Conservation (phyloP, 1,140 invertebrate species). For the Neotoxoptera formosana region DNA sequence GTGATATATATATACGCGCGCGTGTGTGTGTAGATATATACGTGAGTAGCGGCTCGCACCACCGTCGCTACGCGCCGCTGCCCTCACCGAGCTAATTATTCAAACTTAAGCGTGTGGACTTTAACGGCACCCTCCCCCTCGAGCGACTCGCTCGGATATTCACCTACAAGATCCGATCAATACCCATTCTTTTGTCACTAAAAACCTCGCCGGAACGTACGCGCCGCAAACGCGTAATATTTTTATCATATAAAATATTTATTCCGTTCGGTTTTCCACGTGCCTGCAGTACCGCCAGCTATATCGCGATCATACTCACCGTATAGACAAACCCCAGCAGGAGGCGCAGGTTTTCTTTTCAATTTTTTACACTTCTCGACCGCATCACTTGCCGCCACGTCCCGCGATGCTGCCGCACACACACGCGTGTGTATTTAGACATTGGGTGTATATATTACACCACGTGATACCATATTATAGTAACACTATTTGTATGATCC, state of each 20-base stretch:
- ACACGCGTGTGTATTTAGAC: too few species aligned
- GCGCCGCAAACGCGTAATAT: background rate
- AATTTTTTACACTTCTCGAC: background rate
- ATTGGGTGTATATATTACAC: too few species aligned
- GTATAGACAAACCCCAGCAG: too few species aligned
- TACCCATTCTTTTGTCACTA: constrained; percentile 55
- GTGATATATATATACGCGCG: background rate
- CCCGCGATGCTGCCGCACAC: too few species aligned
- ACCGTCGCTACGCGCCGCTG: background rate
- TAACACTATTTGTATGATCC: too few species aligned
- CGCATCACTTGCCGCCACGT: background rate
- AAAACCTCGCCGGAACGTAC: constrained; percentile 38
- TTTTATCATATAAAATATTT: background rate
- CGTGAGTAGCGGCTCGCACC: background rate
- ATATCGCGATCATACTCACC: too few species aligned
- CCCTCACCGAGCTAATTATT: constrained; percentile 55
- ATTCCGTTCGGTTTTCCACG: background rate
- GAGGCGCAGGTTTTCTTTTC: background rate
- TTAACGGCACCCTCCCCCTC: constrained; percentile 48
- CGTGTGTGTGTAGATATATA: background rate
- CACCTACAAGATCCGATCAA: constrained; percentile 57
- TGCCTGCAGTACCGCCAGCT: too few species aligned
- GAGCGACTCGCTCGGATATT: constrained; percentile 50
- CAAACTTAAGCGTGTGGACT: constrained; percentile 58
- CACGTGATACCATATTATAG: background rate